These are phyloP conservation scores for Eupithecia vulgata DNA, from an alignment of 2,888 invertebrate genomes.

Conservation along the genomic window DNA sequence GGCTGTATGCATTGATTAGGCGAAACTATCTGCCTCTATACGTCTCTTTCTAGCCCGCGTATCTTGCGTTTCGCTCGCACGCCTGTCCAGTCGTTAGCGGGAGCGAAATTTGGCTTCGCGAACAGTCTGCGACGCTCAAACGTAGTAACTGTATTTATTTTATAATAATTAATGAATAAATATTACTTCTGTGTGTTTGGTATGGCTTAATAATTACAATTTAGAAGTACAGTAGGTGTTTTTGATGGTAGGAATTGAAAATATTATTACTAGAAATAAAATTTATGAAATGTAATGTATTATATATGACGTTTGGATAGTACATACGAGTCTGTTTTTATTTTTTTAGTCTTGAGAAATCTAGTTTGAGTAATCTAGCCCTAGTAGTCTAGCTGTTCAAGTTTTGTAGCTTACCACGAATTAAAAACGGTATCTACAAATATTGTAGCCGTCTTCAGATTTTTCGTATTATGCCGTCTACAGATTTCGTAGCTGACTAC, in stretches of 20 bases:
- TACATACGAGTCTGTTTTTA: no score
- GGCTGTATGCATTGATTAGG: constrained; percentile 81
- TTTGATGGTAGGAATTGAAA: not conserved
- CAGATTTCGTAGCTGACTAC: not conserved
- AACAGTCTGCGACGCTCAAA: constrained; percentile 68
- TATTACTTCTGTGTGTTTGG: constrained; percentile 4
- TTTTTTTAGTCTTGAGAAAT: no score
- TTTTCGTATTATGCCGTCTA: not conserved
- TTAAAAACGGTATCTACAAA: not conserved
- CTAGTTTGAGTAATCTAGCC: no score
- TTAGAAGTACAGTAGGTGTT: not conserved
- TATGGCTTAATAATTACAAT: not conserved
- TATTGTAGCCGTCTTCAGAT: not conserved
- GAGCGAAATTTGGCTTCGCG: constrained; percentile 78
- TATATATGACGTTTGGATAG: no score
- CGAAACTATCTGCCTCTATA: constrained; percentile 65
- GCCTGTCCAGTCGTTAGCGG: constrained; percentile 61
- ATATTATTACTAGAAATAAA: not conserved
- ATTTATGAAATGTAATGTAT: not conserved
- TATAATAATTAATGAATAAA: constrained; percentile 13
- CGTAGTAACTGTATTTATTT: constrained; percentile 33
- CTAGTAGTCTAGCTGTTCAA: not conserved
- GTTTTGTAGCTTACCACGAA: not conserved
- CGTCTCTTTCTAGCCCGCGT: constrained; percentile 57
- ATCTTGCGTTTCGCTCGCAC: constrained; percentile 57